Evolutionary conservation across 2,888 invertebrate genomes (phyloP), one percentile per base, ranked within the genome.

Genomic region (Neuroscelio doddi): DNA sequence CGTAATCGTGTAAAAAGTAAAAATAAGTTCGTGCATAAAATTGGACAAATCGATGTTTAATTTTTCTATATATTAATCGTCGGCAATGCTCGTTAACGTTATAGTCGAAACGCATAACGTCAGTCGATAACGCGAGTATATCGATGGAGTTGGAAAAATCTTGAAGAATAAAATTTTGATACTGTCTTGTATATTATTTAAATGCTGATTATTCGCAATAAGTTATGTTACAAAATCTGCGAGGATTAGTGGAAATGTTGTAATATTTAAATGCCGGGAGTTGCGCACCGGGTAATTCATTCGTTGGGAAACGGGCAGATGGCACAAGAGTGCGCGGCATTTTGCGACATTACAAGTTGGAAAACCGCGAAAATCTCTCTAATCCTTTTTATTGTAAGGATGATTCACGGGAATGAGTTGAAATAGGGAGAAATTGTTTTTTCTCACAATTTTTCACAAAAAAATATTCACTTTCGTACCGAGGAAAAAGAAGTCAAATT

Each of bases 261-360:
- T 30, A 36, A 47, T 14, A 29, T 26, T 17, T 21, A 26, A 38
- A 8, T 32, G 14, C 15, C n/a, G 41, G 27, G 32, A 24, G 32
- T 24, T 46, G 41, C 49, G 26, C 21, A 15, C 10, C 9, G 7
- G 29, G 38, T 51, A 32, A 21, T 16, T 51, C 57, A 42, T 58
- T 58, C 38, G 14, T 24, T 30, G 41, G 46, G 32, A 39, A 45
- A 42, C 52, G 68, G 66, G 62, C 64, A 69, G 68, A 65, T 69
- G 68, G 64, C 64, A 63, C 42, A 53, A 58, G 61, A 45, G 49
- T 57, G 61, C 45, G 64, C 55, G 7, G 34, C 17, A 34, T 14
- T 29, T 3, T 9, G 5, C 1, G 41, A 24, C 12, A 16, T 24
- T 10, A 7, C 41, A 7, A 7, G 27, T 32, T 14, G 42, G 10